These are phyloP conservation scores for Typhlichthys subterraneus DNA, from an alignment of 2,797 vertebrate species.

Conservation along the genomic window DNA sequence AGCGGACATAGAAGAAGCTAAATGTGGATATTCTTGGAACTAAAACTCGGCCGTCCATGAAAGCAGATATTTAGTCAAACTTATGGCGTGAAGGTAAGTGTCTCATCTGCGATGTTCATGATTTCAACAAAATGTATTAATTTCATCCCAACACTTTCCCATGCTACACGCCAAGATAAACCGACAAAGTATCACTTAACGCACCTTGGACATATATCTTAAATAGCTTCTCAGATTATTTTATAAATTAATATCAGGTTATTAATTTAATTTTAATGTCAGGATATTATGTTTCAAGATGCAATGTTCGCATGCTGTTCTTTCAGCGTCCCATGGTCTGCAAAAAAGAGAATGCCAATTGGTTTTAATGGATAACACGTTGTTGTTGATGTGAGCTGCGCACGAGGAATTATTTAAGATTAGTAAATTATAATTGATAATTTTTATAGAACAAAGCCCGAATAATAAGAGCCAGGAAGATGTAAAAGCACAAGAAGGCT, in stretches of 20 bases:
- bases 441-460: not conserved
- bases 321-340: not conserved
- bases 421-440: no score
- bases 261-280: slow-evolving; percentile 21
- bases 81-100: slow-evolving; percentile 82
- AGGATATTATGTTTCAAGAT: slow-evolving; percentile 36
- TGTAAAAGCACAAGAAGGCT: slow-evolving; percentile 13
- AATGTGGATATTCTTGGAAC: slow-evolving; percentile 68
- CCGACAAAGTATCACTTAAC: not conserved
- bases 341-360: not conserved
- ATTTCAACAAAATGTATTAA: slow-evolving; percentile 20
- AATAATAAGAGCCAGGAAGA: slow-evolving; percentile 25
- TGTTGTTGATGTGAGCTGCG: no score
- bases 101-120: slow-evolving; percentile 10
- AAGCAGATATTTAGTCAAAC: slow-evolving; percentile 62
- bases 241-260: slow-evolving; percentile 17
- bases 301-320: slow-evolving; percentile 11
- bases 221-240: not conserved
- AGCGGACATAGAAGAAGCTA: slow-evolving; percentile 45
- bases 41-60: slow-evolving; percentile 48
- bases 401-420: no score
- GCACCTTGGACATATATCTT: not conserved
- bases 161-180: not conserved
- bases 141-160: not conserved
- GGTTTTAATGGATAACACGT: no score